A percentile compares a stretch with the other conserved stretches of the same genome.
These are phyloP conservation scores for Pollenia griseotomentosa DNA, from an alignment of 2,888 invertebrate species.

Conservation along the genomic window DNA sequence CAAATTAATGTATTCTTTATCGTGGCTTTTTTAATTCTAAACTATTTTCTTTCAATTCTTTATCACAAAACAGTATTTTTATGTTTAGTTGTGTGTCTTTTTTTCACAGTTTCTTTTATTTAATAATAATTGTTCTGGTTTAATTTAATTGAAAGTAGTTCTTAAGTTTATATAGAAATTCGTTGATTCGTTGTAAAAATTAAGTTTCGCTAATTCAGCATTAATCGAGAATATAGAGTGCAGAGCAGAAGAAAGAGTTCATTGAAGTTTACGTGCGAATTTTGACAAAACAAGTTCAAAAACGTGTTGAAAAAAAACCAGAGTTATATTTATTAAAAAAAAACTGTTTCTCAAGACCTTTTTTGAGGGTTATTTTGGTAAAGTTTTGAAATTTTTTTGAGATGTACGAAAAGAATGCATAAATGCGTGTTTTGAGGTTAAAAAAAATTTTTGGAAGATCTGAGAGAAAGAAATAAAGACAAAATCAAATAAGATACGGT, in stretches of 20 bases:
- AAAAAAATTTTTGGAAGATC: no score
- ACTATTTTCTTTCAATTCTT: slow-evolving; percentile 1
- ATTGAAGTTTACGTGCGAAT: slow-evolving; percentile 50
- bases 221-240: slow-evolving; percentile 6
- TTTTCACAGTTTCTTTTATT: slow-evolving; percentile 40
- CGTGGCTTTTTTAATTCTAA: neutral
- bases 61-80: neutral
- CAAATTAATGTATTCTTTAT: slow-evolving; percentile 7
- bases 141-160: slow-evolving; percentile 23
- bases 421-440: neutral
- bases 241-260: slow-evolving; percentile 42
- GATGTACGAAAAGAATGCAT: neutral
- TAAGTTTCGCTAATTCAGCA: slow-evolving; percentile 52
- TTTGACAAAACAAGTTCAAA: slow-evolving; percentile 57
- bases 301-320: slow-evolving; percentile 45
- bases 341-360: slow-evolving; percentile 9
- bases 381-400: neutral
- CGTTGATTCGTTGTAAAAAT: slow-evolving; percentile 28
- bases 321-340: neutral
- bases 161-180: slow-evolving; percentile 65
- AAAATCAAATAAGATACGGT: no score
- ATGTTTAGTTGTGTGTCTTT: slow-evolving; percentile 12
- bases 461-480: no score
- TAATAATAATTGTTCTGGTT: slow-evolving; percentile 43
- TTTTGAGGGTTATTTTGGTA: slow-evolving; percentile 37